Base-by-base conservation (phyloP, 2,888 invertebrate genomes). In the Norana najaformis region DNA sequence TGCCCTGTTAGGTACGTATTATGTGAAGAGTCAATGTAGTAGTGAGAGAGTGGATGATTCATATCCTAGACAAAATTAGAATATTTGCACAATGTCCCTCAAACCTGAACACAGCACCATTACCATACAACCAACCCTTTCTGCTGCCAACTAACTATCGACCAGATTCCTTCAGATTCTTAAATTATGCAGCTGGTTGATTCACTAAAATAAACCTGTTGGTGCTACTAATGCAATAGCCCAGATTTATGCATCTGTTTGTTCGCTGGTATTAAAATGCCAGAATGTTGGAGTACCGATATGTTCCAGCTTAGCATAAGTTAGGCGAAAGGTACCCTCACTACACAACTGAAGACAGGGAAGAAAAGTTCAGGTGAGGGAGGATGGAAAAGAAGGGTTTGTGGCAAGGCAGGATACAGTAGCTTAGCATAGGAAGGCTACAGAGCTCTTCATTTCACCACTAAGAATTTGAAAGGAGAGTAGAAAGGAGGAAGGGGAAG, bases 1-100 rank as follows among this genome's bases (percentile, higher is more conserved):
- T 98, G 98, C 0, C 98, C 98, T 0, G 98, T 98, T 23, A 98
- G 96, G 95, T 98, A 99, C 0, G 98, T 98, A 94, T 98, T 98
- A 95, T 98, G 98, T 34, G 98, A 98, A 91, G 98, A 98, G 0
- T 98, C 98, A 90, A 98, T 97, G 95, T 97, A 98, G 95, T 98
- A 99, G 94, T 98, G 97, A 90, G 98, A 97, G 92, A 99, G 96
- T 0, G 98, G 97, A 90, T 97, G 97, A 90, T 96, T 96, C 97
- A 98, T 97, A 92, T 97, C 97, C 93, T 90, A 41, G 14, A 83
- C 35, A 83, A 38, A 8, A 69, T 69, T 69, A n/a, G 0, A 69
- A 69, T 20, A 47, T 47, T 47, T 47, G 23, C 47, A 69, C 30
- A 69, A n/a, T 11, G n/a, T 5, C n/a, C 69, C 69, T n/a, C n/a